Base-by-base conservation (phyloP, 2,888 invertebrate genomes). In the Hermaeophaga mercurialis region DNA sequence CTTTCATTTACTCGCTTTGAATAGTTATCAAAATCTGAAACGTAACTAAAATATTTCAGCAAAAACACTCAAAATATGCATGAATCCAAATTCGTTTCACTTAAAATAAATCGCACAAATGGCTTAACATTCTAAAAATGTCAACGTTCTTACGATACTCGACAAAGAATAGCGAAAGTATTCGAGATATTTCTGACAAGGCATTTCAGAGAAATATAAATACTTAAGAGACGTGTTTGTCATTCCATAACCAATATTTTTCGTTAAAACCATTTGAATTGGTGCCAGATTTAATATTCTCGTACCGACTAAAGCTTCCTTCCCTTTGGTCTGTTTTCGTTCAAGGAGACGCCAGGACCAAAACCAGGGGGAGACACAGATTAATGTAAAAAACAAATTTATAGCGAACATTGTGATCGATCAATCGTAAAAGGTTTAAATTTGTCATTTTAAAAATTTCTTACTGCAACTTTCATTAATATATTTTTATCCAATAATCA, bases 191-290 rank as follows among this genome's bases (percentile, higher is more conserved):
- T 12, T 31, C 6, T 31, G 31, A 31, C 31, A 11, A 11, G 9
- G 12, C 12, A 12, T 31, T 31, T 18, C 38, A n/a, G n/a, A 18
- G 38, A 38, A 17, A 38, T 38, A 38, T 14, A 38, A 38, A 38
- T 19, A 18, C 38, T 38, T 38, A 4, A 19, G 18, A 17, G 38
- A 38, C 38, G 38, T 38, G 38, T 38, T 38, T 38, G 14, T 38
- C 38, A 38, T 38, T 17, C 18, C 38, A 18, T 38, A 38, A 17
- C 17, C 18, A 38, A 38, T 18, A 38, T 38, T 38, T 38, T 38
- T 38, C 18, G 38, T 38, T 38, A 38, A 38, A 18, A 17, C 4
- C 19, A 18, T 38, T 38, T 38, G 18, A 38, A 18, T 18, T 1
- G 18, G 38, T 14, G 18, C 8, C 38, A n/a, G 18, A 38, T 38